Base-by-base conservation (phyloP, 2,797 vertebrate species). In the Netta rufina region DNA sequence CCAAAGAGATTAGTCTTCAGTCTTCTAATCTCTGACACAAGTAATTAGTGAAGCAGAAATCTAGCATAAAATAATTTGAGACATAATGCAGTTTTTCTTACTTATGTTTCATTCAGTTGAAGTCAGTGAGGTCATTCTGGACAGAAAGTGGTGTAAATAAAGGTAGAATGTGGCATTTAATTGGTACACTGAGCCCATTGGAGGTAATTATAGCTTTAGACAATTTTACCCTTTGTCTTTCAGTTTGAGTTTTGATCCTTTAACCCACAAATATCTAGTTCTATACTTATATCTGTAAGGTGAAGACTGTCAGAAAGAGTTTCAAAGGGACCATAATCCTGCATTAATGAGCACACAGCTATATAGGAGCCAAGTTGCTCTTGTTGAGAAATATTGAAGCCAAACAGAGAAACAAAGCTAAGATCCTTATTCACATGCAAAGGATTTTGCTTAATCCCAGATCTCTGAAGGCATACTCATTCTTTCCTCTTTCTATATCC, bases 261-360 rank as follows among this genome's bases (percentile, higher is more conserved):
- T 93, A 96, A 92, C 87, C 43, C 87, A 92, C 79, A 95, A 93
- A 83, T 91, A 84, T 64, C 75, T 70, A 86, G 82, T 92, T 93
- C 67, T 43, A 22, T 64, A 41, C 94, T 85, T 94, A 57, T 92
- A 89, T 65, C 62, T 78, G 36, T 70, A 90, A 95, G 76, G 87
- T 94, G 87, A 96, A 95, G 70, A 89, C 78, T 89, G 58, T 92
- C 92, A 93, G 91, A 85, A 93, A 69, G 90, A 87, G 89, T 95
- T 97, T 91, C 95, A 91, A 92, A 94, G 95, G 94, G 96, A 95
- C 89, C 75, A 65, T 96, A 96, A 97, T 96, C 93, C 95, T 96
- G 71, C 93, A 91, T 95, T 96, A 96, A 96, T 95, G 89, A 97
- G 95, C 80, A 83, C 61, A 88, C 41, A 91, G 82, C 79, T 96